These are phyloP conservation scores for Ivindomyrus marchei DNA, from an alignment of 2,113 vertebrate species.

Conservation along the genomic window DNA sequence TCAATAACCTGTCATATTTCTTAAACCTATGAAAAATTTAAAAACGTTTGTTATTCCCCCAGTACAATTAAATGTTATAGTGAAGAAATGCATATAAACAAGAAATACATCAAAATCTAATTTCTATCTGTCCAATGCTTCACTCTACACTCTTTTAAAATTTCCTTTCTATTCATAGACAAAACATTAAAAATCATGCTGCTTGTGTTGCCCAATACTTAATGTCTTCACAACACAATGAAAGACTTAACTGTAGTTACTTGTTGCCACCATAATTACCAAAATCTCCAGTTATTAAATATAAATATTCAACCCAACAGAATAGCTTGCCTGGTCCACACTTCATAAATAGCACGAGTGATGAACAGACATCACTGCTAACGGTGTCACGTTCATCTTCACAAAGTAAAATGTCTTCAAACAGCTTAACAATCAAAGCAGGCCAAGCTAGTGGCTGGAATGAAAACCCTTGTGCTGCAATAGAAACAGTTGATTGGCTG, in stretches of 20 bases:
- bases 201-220: background rate
- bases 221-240: conserved; percentile 32
- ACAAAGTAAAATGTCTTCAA: background rate
- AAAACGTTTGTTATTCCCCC: background rate
- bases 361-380: background rate
- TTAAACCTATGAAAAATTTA: background rate
- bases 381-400: background rate
- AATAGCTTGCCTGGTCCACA: background rate
- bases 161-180: background rate
- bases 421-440: background rate
- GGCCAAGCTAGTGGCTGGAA: background rate
- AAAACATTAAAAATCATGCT: background rate
- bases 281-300: conserved; percentile 37
- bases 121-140: background rate
- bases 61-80: background rate
- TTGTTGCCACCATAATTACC: conserved; percentile 30
- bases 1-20: background rate
- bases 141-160: background rate
- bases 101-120: background rate
- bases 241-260: conserved; percentile 39
- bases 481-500: background rate
- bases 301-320: conserved; percentile 39
- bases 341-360: background rate
- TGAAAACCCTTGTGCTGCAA: background rate
- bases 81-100: background rate